Evolutionary conservation across 2,113 vertebrate genomes (phyloP).

Genomic region (Notarius lentiginosus): DNA sequence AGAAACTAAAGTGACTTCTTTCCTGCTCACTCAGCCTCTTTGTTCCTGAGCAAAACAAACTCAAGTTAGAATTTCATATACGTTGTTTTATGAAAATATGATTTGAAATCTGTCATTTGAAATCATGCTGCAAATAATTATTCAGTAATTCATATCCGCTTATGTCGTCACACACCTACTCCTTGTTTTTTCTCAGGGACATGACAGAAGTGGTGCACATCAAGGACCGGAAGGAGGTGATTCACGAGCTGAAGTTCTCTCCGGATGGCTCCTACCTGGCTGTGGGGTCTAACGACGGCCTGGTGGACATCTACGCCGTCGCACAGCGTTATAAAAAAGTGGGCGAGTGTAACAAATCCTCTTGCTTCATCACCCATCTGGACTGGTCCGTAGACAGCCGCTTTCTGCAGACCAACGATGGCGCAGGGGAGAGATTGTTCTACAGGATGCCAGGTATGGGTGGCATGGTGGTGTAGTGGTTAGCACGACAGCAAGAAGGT

Average conservation of each 20-base stretch:
- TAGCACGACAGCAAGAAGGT: too few species aligned
- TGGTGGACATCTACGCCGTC: constrained; percentile 89
- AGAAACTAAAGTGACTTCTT: not conserved
- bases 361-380: constrained; percentile 93
- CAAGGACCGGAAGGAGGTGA: constrained; percentile 95
- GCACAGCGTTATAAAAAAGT: constrained; percentile 95
- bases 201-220: constrained; percentile 99
- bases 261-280: constrained; percentile 91
- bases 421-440: constrained; percentile 86
- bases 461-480: too few species aligned
- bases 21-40: not conserved
- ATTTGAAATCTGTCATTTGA: not conserved
- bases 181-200: constrained; percentile 73
- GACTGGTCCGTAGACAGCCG: constrained; percentile 97
- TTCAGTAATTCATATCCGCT: not conserved
- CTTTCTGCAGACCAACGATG: constrained; percentile 93
- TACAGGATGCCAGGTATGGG: constrained; percentile 91
- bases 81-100: not conserved
- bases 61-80: not conserved
- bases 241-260: constrained; percentile 97
- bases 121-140: not conserved
- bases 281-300: constrained; percentile 93
- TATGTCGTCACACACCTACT: not conserved
- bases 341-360: constrained; percentile 88
- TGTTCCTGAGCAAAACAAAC: not conserved